Evolutionary conservation across 2,888 invertebrate species (phyloP).

Genomic region (Nomada fucata): DNA sequence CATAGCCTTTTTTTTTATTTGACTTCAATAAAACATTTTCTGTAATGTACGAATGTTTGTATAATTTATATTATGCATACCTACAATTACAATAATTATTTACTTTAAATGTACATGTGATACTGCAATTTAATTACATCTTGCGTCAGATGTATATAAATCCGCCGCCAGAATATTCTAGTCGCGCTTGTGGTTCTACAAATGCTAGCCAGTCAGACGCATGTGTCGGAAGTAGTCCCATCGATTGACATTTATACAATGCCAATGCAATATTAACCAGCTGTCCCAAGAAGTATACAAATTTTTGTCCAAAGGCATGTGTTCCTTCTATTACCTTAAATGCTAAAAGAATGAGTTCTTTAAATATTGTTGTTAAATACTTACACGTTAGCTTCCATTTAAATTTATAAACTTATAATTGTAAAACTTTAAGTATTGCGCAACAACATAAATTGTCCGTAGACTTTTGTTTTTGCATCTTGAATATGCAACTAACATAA

Average conservation of each 20-base stretch:
- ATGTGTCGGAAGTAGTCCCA: conserved; percentile 98
- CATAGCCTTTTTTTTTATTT: conserved; percentile 39
- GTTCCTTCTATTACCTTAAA: conserved; percentile 98
- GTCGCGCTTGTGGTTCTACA: conserved; percentile 94
- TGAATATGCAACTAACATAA: too few relatives aligned
- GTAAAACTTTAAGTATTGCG: too few relatives aligned
- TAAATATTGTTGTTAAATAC: background rate
- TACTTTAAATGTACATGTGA: conserved; percentile 24
- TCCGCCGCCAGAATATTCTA: conserved; percentile 95
- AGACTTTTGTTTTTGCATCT: too few relatives aligned
- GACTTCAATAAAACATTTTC: conserved; percentile 59
- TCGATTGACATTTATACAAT: conserved; percentile 98
- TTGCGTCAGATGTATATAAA: conserved; percentile 79
- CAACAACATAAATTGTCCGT: too few relatives aligned
- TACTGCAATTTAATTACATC: conserved; percentile 34
- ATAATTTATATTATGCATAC: conserved; percentile 29
- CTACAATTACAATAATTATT: conserved; percentile 45
- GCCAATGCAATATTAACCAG: conserved; percentile 95
- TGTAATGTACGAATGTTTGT: conserved; percentile 21
- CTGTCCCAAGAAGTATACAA: conserved; percentile 97
- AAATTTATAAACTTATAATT: background rate
- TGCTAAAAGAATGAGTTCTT: conserved; percentile 83
- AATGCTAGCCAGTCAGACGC: conserved; percentile 99
- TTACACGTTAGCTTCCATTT: background rate
- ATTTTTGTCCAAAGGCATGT: conserved; percentile 95